These are phyloP conservation scores for Thelaira solivaga DNA, from an alignment of 2,888 invertebrate species.

Conservation along the genomic window DNA sequence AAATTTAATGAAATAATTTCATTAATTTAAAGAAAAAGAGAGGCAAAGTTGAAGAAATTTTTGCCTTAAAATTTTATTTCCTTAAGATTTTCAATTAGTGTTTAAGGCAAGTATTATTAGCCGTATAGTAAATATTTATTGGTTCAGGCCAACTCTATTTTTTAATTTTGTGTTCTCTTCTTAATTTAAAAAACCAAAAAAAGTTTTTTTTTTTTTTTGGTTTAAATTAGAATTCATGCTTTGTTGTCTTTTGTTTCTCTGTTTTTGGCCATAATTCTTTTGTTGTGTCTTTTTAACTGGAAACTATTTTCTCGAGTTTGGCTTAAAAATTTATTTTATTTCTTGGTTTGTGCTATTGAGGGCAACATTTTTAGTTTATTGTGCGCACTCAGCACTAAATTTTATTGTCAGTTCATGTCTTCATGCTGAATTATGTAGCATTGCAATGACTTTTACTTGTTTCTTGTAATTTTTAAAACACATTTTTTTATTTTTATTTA, in stretches of 20 bases:
- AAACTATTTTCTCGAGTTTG: slow-evolving; percentile 7
- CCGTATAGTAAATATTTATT: too few relatives aligned
- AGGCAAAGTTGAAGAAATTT: too few relatives aligned
- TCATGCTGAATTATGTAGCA: slow-evolving; percentile 74
- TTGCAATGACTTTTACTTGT: slow-evolving; percentile 33
- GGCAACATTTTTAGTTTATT: slow-evolving; percentile 68
- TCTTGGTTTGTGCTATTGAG: not conserved
- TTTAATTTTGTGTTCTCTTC: not conserved
- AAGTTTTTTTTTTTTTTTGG: not conserved
- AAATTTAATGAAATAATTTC: too few relatives aligned
- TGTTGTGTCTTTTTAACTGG: slow-evolving; percentile 27
- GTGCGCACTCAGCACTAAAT: slow-evolving; percentile 76
- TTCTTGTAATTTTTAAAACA: too few relatives aligned
- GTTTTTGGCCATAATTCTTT: slow-evolving; percentile 8
- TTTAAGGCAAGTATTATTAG: too few relatives aligned
- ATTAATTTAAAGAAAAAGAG: too few relatives aligned
- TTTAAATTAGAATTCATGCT: not conserved
- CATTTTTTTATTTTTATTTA: not conserved
- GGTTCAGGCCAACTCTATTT: too few relatives aligned
- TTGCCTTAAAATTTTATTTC: too few relatives aligned
- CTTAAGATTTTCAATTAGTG: too few relatives aligned
- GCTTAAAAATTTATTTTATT: not conserved
- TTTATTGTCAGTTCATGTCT: slow-evolving; percentile 77
- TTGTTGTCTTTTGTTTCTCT: too few relatives aligned
- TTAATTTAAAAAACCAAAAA: not conserved